These are phyloP conservation scores for Menidia menidia DNA, from an alignment of 2,797 vertebrate genomes.

Conservation along the genomic window DNA sequence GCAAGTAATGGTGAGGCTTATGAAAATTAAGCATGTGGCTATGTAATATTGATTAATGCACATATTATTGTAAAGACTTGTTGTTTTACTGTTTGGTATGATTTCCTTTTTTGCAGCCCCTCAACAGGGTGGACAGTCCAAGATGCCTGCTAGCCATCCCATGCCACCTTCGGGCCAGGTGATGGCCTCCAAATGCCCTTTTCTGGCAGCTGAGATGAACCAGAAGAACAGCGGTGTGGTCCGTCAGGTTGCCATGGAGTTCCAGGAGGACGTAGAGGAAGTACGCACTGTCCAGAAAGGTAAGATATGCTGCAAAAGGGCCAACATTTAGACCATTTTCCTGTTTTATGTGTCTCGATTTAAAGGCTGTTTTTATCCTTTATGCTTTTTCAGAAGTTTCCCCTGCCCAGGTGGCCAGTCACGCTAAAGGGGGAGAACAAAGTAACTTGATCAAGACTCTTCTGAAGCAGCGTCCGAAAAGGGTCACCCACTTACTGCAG, in stretches of 20 bases:
- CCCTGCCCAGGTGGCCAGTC: constrained; percentile 65
- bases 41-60: too few relatives aligned
- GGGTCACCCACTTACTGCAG: constrained; percentile 93
- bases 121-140: constrained; percentile 45
- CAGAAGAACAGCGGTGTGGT: constrained; percentile 91
- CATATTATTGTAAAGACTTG: too few relatives aligned
- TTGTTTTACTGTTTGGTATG: too few relatives aligned
- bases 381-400: constrained; percentile 79
- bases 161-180: constrained; percentile 75
- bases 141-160: constrained; percentile 80
- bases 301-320: constrained; percentile 45
- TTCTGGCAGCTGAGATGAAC: constrained; percentile 94
- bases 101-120: constrained; percentile 43
- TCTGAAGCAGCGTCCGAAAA: constrained; percentile 89
- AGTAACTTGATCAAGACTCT: constrained; percentile 86
- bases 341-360: not conserved
- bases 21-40: not conserved
- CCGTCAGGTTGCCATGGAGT: constrained; percentile 90
- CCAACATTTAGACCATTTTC: not conserved
- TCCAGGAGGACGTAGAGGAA: constrained; percentile 95
- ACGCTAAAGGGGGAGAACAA: constrained; percentile 60
- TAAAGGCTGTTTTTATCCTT: not conserved
- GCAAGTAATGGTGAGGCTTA: constrained; percentile 80
- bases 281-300: constrained; percentile 90
- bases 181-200: constrained; percentile 91